Conservation (phyloP, 2,113 vertebrate species). For the Calypte anna region DNA sequence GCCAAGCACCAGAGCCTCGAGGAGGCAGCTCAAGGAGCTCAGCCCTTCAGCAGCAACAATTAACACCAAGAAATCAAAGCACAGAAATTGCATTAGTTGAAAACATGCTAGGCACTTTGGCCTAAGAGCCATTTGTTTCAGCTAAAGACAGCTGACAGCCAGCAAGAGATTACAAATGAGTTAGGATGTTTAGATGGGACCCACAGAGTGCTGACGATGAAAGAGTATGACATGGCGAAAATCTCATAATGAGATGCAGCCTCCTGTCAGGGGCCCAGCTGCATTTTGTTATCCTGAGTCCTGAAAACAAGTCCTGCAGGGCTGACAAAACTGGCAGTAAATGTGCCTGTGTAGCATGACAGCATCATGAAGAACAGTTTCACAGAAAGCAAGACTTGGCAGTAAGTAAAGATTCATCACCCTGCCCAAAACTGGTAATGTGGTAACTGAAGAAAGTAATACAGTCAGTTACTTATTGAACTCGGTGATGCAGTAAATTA, state of each 20-base stretch:
- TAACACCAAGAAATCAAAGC: not conserved
- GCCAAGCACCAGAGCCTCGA: not conserved
- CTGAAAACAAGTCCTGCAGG: not conserved
- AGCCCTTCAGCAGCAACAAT: not conserved
- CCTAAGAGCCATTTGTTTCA: not conserved
- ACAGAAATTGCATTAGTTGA: not conserved
- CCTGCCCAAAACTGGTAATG: not conserved
- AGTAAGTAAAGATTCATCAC: slow-evolving; percentile 9
- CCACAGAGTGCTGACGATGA: not conserved
- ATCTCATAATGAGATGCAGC: not conserved
- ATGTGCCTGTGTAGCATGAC: not conserved
- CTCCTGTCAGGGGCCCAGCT: not conserved
- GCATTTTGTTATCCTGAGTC: not conserved
- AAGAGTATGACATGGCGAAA: not conserved
- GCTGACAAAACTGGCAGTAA: not conserved
- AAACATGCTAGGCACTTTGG: not conserved
- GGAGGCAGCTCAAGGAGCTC: not conserved
- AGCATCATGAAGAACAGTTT: not conserved
- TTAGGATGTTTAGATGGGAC: not conserved
- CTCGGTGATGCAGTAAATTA: slow-evolving; percentile 2
- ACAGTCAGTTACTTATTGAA: slow-evolving; percentile 12
- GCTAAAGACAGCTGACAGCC: not conserved
- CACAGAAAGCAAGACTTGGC: slow-evolving; percentile 2
- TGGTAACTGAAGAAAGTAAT: not conserved
- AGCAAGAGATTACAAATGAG: not conserved